Evolutionary conservation across 2,888 invertebrate genomes (phyloP), one percentile per base, ranked within the genome.

Genomic region (Eupeodes latifasciatus): DNA sequence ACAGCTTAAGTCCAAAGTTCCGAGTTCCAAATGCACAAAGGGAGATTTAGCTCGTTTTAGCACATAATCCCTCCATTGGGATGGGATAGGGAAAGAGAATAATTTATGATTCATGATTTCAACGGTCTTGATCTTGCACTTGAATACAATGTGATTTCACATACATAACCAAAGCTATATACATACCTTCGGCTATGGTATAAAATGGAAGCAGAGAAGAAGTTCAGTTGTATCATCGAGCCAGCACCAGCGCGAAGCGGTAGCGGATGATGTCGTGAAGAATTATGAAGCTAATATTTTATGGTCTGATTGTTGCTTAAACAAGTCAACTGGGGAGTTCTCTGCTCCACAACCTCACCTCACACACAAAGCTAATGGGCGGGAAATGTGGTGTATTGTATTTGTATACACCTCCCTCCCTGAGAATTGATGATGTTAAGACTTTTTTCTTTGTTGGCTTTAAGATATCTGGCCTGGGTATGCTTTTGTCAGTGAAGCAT

Each of bases 221-320:
- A 53, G 55, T 47, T 82, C 51, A 67, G 5, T 67, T 36, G n/a
- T 14, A 12, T 27, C 66, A 66, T 27, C 27, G 0, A 27, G 5
- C 59, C 5, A 11, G 5, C 3, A 27, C 3, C 27, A 51, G 9
- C 10, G 14, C 34, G 6, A 4, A 14, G n/a, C 14, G 36, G 61
- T 14, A 59, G 16, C 12, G 47, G 27, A 34, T 61, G 47, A 62
- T 71, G 64, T 76, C 36, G 57, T 81, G 81, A 77, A 81, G 85
- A 85, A 78, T 81, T 57, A 72, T 72, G 78, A 69, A 78, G 77
- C 72, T 82, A 74, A 85, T 85, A 82, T 82, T 85, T 85, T 61
- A 85, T 67, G 82, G 82, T 85, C 85, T 85, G 85, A 78, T 85
- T 85, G 69, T 69, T 36, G 19, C 34, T 57, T 19, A 5, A 74